Evolutionary conservation across 92 coral and sea anemone genomes (phyloP).

Genomic region (Phenganax marumi): DNA sequence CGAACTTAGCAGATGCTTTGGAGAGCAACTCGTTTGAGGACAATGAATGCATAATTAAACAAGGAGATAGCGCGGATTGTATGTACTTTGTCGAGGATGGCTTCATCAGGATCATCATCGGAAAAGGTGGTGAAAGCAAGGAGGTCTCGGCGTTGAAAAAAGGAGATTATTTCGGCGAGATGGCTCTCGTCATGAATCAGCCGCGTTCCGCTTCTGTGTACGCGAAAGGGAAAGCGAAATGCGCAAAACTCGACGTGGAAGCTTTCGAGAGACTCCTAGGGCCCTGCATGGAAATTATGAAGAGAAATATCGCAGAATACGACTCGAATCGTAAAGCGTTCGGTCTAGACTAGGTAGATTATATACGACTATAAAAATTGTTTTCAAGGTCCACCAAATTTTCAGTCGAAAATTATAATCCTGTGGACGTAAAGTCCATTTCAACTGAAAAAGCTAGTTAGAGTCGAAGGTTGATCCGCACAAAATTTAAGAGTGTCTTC

Average conservation of each 20-base stretch:
- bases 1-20: constrained; percentile 91
- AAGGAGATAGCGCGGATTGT: constrained; percentile 90
- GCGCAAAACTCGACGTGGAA: constrained; percentile 74
- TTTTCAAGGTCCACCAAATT: background rate
- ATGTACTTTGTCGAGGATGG: constrained; percentile 97
- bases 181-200: constrained; percentile 89
- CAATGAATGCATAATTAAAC: constrained; percentile 79
- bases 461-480: no score
- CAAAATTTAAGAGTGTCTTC: no score
- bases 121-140: constrained; percentile 68
- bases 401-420: background rate
- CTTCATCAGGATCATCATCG: constrained; percentile 68
- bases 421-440: no score
- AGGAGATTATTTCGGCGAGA: constrained; percentile 87
- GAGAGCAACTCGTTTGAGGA: constrained; percentile 74
- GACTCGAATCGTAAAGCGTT: constrained; percentile 82
- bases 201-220: constrained; percentile 93
- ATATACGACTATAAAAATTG: background rate
- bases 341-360: constrained; percentile 59
- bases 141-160: constrained; percentile 72
- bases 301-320: constrained; percentile 81
- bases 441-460: no score
- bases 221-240: constrained; percentile 75
- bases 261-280: constrained; percentile 98
- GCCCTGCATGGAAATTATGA: constrained; percentile 95